A percentile compares a stretch with the other conserved stretches of the same genome.
phyloP scores from a whole-genome alignment of 2,888 invertebrate species.

The Ormyrus thymus region DNA sequence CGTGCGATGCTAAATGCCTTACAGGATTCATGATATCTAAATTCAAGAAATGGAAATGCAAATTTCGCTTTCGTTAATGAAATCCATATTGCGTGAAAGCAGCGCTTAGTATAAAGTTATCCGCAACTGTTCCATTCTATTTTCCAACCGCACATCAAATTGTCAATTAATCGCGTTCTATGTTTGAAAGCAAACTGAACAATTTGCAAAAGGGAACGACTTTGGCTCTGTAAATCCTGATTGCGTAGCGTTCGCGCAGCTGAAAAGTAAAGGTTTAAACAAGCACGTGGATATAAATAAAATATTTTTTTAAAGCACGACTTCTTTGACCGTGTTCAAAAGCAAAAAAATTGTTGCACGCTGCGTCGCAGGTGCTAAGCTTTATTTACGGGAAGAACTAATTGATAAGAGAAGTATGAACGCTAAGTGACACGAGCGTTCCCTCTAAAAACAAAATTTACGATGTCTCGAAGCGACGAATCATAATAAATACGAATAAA shows the following conservation, averaged over 20 bases:
- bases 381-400: no score
- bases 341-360: no score
- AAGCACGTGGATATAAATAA: no score
- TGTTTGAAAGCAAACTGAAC: slow-evolving; percentile 27
- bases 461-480: not conserved
- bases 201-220: slow-evolving; percentile 4
- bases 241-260: not conserved
- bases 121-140: not conserved
- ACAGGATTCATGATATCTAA: no score
- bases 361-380: no score
- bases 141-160: slow-evolving; percentile 12
- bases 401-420: no score
- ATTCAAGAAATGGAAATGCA: no score
- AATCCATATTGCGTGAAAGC: not conserved
- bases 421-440: no score
- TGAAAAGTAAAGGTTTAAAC: no score
- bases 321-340: no score
- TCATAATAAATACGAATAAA: not conserved
- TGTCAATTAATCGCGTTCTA: slow-evolving; percentile 30
- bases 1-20: no score
- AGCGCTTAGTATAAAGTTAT: slow-evolving; percentile 1
- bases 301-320: no score
- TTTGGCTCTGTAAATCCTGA: slow-evolving; percentile 5
- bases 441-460: not conserved
- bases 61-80: not conserved